Percentiles rank a stretch among this genome's conserved stretches.
These are phyloP conservation scores for Podarcis muralis DNA, from an alignment of 2,113 vertebrate genomes.

Conservation along the genomic window DNA sequence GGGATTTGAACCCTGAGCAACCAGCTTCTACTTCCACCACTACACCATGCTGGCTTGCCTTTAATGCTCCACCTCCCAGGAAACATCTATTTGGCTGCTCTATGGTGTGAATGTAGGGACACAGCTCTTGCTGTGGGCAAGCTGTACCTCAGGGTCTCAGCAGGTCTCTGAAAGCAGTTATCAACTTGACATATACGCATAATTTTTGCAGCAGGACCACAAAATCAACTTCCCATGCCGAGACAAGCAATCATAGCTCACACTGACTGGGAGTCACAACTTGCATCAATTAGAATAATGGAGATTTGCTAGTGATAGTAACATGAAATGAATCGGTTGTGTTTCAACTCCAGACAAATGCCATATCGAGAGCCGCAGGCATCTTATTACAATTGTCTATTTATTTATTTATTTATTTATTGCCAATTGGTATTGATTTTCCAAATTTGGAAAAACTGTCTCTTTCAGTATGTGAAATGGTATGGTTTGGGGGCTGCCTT, in stretches of 20 bases:
- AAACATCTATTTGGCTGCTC: background rate
- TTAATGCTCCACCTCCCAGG: background rate
- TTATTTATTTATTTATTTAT: too few species aligned
- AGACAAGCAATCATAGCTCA: background rate
- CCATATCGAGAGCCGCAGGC: conserved; percentile 12
- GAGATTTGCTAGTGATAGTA: conserved; percentile 42
- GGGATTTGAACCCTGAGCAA: too few species aligned
- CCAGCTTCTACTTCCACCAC: too few species aligned
- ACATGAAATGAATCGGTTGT: conserved; percentile 41
- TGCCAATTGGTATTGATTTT: too few species aligned
- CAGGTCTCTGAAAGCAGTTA: background rate
- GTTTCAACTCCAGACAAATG: conserved; percentile 31
- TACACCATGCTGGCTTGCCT: too few species aligned
- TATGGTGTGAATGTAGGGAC: background rate
- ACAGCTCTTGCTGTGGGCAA: background rate
- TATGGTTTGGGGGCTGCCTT: conserved; percentile 34
- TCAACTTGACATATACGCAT: background rate
- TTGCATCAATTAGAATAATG: background rate
- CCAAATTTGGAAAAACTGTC: background rate
- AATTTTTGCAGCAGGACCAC: background rate
- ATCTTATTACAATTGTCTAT: conserved; percentile 42
- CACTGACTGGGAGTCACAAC: background rate
- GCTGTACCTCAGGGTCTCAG: background rate
- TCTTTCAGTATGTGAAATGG: conserved; percentile 46
- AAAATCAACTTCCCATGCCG: background rate